These are phyloP conservation scores for Darevskia mixta DNA, from an alignment of 2,797 vertebrate genomes.

Conservation along the genomic window DNA sequence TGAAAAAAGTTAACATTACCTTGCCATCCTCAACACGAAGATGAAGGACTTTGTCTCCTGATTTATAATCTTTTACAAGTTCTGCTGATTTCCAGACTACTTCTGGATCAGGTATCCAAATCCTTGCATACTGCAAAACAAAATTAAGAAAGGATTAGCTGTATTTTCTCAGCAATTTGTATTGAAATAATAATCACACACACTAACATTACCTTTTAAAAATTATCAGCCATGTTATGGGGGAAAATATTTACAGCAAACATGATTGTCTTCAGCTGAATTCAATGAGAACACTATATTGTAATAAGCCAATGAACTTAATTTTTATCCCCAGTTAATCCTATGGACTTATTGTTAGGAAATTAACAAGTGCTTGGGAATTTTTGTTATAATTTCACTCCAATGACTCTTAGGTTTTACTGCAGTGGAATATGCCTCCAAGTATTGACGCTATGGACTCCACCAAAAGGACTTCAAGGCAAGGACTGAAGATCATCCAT, in stretches of 20 bases:
- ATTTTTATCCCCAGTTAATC: neutral
- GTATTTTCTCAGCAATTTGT: neutral
- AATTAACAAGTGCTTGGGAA: no score
- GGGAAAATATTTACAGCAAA: neutral
- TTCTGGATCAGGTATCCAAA: slow-evolving; percentile 97
- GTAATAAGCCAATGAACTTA: neutral
- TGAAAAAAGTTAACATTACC: slow-evolving; percentile 77
- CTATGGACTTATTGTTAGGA: neutral
- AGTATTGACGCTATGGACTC: no score
- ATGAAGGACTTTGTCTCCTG: slow-evolving; percentile 87
- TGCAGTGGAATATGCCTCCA: no score
- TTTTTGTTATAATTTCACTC: no score
- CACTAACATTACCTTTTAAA: neutral
- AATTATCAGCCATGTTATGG: neutral
- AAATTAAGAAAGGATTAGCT: slow-evolving; percentile 19
- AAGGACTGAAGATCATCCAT: neutral
- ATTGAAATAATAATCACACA: neutral
- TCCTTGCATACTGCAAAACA: slow-evolving; percentile 89
- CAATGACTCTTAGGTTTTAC: no score
- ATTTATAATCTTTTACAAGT: slow-evolving; percentile 93
- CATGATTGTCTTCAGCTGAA: neutral
- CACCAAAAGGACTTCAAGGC: no score
- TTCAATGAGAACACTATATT: no score
- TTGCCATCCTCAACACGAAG: slow-evolving; percentile 92
- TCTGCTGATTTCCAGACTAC: slow-evolving; percentile 98